Base-by-base conservation (phyloP, 2,113 vertebrate genomes). In the Festucalex cinctus region DNA sequence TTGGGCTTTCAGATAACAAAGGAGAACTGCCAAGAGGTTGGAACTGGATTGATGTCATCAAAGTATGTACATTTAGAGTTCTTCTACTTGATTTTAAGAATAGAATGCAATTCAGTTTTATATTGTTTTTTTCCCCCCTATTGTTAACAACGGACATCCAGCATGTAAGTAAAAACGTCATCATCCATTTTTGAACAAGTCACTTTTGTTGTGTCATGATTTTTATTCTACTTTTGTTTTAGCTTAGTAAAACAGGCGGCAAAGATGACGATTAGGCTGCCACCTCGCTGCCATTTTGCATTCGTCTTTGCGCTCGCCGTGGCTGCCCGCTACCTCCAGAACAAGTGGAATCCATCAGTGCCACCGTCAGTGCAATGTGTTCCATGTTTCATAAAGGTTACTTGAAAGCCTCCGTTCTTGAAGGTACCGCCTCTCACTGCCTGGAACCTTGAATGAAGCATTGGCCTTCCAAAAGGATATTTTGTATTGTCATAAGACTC, bases 1-100 rank as follows among this genome's bases (percentile, higher is more conserved):
- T 22, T 68, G 32, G 48, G 63, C 68, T 73, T 90, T 39, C 87
- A 96, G 97, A 98, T 91, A 90, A 96, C 83, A 97, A 93, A 86
- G 97, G 97, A 8, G 95, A 98, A 20, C 92, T 98, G 61, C 97
- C 97, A 0, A 90, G 97, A 90, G 97, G 97, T 10, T 99, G 96
- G 96, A 95, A 99, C 89, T 99, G 97, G 96, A 91, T 96, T 12
- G 96, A 98, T 2, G 96, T 99, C 17, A 93, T 99, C 72, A 99
- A 99, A 94, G 97, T 99, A 94, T 48, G 69, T 80, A 26, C 14
- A 54, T 17, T 73, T 49, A 3, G 4, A 0, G 46, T 64, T 72
- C 51, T 8, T 61, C 46, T 70, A 87, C 64, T 28, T 82, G 69
- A 13, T 9, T 26, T 26, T 35, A 57, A 20, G 37, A 6, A 28